phyloP scores from a whole-genome alignment of 2,888 invertebrate species.

The Limnephilus marmoratus region DNA sequence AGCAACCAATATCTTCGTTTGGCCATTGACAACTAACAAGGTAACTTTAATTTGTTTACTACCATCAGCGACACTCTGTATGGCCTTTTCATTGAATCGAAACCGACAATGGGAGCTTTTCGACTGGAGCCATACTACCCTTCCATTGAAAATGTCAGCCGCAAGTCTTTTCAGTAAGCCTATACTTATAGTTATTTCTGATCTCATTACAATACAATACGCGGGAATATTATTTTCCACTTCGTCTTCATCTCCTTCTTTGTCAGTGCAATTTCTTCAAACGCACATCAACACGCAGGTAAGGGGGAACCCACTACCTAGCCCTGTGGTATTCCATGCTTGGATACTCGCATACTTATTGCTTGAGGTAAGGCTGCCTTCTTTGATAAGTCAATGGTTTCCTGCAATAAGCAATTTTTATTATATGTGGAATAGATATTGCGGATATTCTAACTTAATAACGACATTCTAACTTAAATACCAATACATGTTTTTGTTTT shows the following conservation, averaged over 20 bases:
- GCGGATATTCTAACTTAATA: too few species aligned
- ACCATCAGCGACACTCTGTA: background rate
- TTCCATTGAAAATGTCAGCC: background rate
- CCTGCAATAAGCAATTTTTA: background rate
- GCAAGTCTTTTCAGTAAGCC: background rate
- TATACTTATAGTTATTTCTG: background rate
- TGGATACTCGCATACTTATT: background rate
- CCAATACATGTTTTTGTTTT: too few species aligned
- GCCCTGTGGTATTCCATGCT: background rate
- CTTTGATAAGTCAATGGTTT: background rate
- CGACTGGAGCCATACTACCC: background rate
- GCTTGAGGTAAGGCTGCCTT: background rate
- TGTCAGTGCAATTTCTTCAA: background rate
- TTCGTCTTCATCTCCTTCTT: background rate
- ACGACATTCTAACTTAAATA: too few species aligned
- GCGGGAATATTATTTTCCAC: background rate
- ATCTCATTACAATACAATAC: constrained; percentile 44
- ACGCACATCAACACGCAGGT: background rate
- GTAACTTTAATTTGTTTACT: background rate
- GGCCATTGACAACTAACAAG: background rate
- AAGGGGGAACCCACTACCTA: background rate
- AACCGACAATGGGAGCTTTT: background rate
- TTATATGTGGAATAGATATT: background rate
- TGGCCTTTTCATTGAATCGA: background rate
- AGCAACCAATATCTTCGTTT: background rate